Base-by-base conservation (phyloP, 2,113 vertebrate genomes). In the Emydura subglobosa region DNA sequence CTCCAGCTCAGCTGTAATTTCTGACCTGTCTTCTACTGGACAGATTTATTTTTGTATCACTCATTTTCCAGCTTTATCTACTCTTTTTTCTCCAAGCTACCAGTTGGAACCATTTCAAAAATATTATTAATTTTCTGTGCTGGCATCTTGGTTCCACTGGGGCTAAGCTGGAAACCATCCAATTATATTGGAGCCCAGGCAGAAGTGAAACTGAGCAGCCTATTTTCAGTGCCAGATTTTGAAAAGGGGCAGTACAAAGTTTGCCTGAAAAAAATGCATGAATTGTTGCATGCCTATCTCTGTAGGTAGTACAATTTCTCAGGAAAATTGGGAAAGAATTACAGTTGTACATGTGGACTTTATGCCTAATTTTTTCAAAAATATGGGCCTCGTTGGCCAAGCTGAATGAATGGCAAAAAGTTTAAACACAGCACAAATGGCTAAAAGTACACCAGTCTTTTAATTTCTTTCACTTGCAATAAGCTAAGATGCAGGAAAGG, bases 61-160 rank as follows among this genome's bases (percentile, higher is more conserved):
- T 59, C 5, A 7, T 78, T 68, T 51, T 74, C 84, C 14, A 31
- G 1, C 11, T 7, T 22, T 83, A 31, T 44, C 2, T 61, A 59
- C 4, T 1, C n/a, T 31, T 44, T 54, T n/a, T 21, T 10, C 25
- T 84, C 68, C 47, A 59, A 47, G 44, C 7, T 91, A 42, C 29
- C 27, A 84, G 27, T 84, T 88, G 29, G 55, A 65, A 39, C n/a
- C 47, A 5, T 4, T 88, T 34, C 24, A 34, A 87, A 44, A 78
- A 39, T 72, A n/a, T n/a, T 65, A 19, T n/a, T 44, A 1, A 47
- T 88, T 95, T 85, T 49, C 6, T 29, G 31, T 25, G 10, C 11
- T 57, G 51, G 10, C 1, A 27, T 0, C 57, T 10, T 59, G 22
- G 19, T 68, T 84, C 55, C 51, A 50, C 1, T 55, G 4, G 39